Conservation (phyloP, 2,113 vertebrate species). For the Oryzias curvinotus region DNA sequence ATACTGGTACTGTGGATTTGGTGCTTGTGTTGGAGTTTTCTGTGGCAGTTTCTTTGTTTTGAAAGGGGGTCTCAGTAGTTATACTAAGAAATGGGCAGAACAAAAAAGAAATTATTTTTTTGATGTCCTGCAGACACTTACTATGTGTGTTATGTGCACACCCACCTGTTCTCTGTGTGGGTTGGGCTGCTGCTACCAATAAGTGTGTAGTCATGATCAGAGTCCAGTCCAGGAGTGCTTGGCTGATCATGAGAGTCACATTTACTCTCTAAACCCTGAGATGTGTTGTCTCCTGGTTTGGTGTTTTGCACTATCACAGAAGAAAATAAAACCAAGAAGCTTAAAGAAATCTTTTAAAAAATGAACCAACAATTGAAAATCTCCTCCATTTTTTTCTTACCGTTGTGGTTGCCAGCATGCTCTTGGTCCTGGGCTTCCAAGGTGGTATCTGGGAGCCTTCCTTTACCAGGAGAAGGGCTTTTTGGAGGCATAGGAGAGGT, state of each 20-base stretch:
- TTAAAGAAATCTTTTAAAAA: background rate
- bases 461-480: conserved; percentile 61
- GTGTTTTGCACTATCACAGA: conserved; percentile 34
- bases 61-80: conserved; percentile 29
- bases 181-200: conserved; percentile 81
- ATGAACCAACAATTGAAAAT: background rate
- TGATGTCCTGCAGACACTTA: background rate
- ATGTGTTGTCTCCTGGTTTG: conserved; percentile 57
- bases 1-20: conserved; percentile 11
- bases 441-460: conserved; percentile 32
- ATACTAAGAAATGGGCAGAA: conserved; percentile 36
- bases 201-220: conserved; percentile 76
- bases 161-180: conserved; percentile 78
- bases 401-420: conserved; percentile 42
- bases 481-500: conserved; percentile 66
- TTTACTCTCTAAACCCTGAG: conserved; percentile 65
- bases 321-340: conserved; percentile 4
- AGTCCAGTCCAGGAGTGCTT: conserved; percentile 57
- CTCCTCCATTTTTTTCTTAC: conserved; percentile 31
- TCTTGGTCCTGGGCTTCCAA: conserved; percentile 32
- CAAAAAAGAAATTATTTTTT: background rate
- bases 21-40: conserved; percentile 33
- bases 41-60: conserved; percentile 36
- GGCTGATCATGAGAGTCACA: conserved; percentile 56
- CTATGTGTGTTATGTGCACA: background rate